These are phyloP conservation scores for Ctenochaetus hawaiiensis DNA, from an alignment of 2,797 vertebrate genomes.

Conservation along the genomic window DNA sequence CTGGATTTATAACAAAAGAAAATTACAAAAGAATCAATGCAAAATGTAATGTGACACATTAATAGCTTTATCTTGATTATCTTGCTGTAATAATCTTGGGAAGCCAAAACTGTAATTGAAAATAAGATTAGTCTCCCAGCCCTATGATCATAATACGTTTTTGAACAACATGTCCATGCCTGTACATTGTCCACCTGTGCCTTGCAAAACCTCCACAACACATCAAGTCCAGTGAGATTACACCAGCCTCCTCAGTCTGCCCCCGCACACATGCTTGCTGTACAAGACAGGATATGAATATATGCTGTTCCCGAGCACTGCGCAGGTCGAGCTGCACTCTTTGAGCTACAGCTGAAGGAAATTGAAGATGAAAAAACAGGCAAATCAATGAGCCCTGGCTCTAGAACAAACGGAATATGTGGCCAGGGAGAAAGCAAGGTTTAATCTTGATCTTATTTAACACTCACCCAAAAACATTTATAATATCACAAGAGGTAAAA, in stretches of 20 bases:
- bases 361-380: slow-evolving; percentile 56
- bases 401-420: slow-evolving; percentile 50
- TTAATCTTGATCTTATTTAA: slow-evolving; percentile 52
- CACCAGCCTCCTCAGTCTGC: slow-evolving; percentile 69
- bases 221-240: slow-evolving; percentile 62
- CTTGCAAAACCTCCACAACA: slow-evolving; percentile 61
- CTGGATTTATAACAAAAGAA: no score
- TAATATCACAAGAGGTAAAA: slow-evolving; percentile 15
- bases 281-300: slow-evolving; percentile 65
- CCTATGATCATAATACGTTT: slow-evolving; percentile 14
- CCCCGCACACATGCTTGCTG: slow-evolving; percentile 70
- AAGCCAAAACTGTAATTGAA: no score
- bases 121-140: no score
- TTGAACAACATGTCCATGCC: slow-evolving; percentile 45
- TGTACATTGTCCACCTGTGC: slow-evolving; percentile 53
- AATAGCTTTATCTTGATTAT: no score
- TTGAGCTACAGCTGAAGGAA: slow-evolving; percentile 53
- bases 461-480: slow-evolving; percentile 50
- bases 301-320: slow-evolving; percentile 44
- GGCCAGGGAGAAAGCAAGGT: slow-evolving; percentile 36
- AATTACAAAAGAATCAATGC: no score
- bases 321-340: slow-evolving; percentile 52
- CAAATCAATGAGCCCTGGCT: slow-evolving; percentile 59
- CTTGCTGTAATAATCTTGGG: no score
- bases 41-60: no score